Evolutionary conservation across 1,140 invertebrate genomes (phyloP).

Genomic region (Drosophila lacertosa): DNA sequence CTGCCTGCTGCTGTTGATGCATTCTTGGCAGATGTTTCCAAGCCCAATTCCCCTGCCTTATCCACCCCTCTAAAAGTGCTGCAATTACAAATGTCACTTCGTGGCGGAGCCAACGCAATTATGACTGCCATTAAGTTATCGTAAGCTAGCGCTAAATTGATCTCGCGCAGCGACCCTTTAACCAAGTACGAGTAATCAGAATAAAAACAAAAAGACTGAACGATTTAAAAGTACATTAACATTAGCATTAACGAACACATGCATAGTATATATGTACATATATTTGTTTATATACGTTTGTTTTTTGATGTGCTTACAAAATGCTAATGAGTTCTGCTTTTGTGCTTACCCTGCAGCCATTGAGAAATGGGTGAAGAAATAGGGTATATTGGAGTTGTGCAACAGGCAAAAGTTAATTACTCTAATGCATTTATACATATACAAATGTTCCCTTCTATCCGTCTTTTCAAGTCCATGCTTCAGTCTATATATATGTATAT

Average conservation of each 20-base stretch:
- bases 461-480: neutral
- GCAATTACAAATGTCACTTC: conserved; percentile 44
- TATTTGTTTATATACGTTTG: neutral
- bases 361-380: neutral
- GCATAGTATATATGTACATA: neutral
- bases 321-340: conserved; percentile 39
- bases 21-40: conserved; percentile 29
- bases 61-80: neutral
- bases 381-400: neutral
- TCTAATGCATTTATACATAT: neutral
- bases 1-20: conserved; percentile 6
- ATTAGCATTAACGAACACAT: neutral
- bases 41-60: neutral
- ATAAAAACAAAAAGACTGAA: neutral
- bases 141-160: conserved; percentile 9
- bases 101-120: conserved; percentile 49
- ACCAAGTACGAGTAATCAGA: neutral
- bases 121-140: conserved; percentile 44
- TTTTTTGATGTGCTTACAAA: conserved; percentile 1
- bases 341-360: neutral
- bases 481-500: too few species aligned
- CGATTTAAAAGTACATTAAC: neutral
- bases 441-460: neutral
- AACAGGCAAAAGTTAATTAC: neutral
- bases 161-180: conserved; percentile 14